A percentile compares a stretch with the other conserved stretches of the same genome.
These are phyloP conservation scores for Ellobius talpinus DNA, from an alignment of 2,113 vertebrate species.

Conservation along the genomic window DNA sequence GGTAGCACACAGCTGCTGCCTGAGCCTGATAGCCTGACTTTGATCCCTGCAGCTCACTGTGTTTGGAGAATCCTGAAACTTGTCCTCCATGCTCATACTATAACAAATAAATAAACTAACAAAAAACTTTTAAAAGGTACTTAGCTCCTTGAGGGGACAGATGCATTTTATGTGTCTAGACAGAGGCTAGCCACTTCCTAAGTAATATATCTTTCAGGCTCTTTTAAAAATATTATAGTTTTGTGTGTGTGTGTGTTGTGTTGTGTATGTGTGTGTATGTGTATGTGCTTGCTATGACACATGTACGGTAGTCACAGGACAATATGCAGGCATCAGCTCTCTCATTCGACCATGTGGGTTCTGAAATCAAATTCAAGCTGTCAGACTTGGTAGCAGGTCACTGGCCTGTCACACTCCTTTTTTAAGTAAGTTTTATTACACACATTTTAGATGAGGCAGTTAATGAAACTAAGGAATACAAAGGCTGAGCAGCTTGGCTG, in stretches of 20 bases:
- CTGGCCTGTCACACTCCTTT: background rate
- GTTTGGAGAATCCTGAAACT: background rate
- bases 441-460: background rate
- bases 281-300: background rate
- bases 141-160: background rate
- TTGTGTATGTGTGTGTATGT: background rate
- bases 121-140: background rate
- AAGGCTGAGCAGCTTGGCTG: background rate
- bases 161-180: background rate
- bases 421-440: background rate
- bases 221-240: background rate
- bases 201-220: background rate
- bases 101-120: background rate
- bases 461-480: slow-evolving; percentile 3
- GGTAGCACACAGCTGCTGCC: background rate
- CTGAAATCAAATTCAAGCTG: background rate
- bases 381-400: background rate
- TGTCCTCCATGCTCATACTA: background rate
- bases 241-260: background rate
- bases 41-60: background rate
- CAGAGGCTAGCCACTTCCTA: background rate
- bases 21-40: background rate
- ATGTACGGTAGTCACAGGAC: background rate
- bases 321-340: background rate
- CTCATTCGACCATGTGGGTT: background rate